Evolutionary conservation across 2,797 vertebrate species (phyloP), one percentile per base, ranked within the genome.

Genomic region (Anas bahamensis): DNA sequence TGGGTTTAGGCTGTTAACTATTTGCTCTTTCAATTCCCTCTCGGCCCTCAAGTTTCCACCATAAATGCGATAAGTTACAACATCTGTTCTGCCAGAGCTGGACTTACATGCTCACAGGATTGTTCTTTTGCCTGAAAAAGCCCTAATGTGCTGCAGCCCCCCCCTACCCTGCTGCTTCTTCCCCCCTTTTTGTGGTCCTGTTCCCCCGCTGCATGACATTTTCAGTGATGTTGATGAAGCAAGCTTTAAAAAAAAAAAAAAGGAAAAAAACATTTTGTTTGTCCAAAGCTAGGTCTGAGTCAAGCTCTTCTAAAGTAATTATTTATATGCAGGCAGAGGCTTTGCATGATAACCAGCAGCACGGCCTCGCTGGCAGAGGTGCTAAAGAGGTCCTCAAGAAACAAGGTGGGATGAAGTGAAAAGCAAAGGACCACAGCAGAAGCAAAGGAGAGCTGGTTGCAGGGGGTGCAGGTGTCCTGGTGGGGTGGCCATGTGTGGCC

Each of bases 21-120:
- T 94, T 96, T 91, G 88, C 85, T 84, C 22, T 93, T 96, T 91
- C 85, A 96, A 95, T 93, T 96, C 95, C 95, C 95, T 83, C 79
- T 53, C 18, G 93, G 94, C 77, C 96, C 89, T 94, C 93, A 91
- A 92, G 86, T 94, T 96, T 96, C 96, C 93, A 95, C 71, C 88
- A 93, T 95, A 95, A 96, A 96, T 91, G 88, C 59, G 91, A 76
- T 96, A 96, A 96, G 88, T 96, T 94, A 95, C 93, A 96, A 94
- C 96, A 96, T 95, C 94, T 94, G 96, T 93, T 95, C 85, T 95
- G 87, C 89, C 87, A 92, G 83, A 89, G 35, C 72, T 70, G 86
- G 93, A 93, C 89, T 96, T 92, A 39, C 60, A 72, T 29, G 81
- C 80, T 78, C 46, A 19, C 60, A 91, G 88, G 89, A 89, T 71